Base-by-base conservation (phyloP, 2,113 vertebrate species). In the Pelobates fuscus region DNA sequence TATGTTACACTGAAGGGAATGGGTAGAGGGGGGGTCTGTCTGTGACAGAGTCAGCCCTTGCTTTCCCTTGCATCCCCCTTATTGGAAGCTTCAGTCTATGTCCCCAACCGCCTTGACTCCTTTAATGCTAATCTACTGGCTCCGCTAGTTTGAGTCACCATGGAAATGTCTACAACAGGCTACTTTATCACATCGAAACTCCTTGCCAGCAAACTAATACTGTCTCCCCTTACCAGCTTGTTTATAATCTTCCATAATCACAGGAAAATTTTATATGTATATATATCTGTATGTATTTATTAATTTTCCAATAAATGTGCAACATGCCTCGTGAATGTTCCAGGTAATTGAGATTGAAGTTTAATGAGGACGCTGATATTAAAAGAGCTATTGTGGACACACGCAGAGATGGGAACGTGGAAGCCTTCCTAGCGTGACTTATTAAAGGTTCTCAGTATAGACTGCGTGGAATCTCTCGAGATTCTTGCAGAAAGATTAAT, bases 161-260 rank as follows among this genome's bases (percentile, higher is more conserved):
- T 63, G 78, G 79, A 77, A 79, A 46, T 66, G 25, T 49, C 25
- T 10, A 59, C 61, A 44, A 71, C 49, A 59, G 12, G 59, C 66
- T 67, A 58, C 55, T 46, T 41, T 25, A 68, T 66, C n/a, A 46
- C 58, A 43, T 57, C 8, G 10, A 68, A 18, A 27, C 21, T 23
- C 55, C 23, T 58, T 3, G 12, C 12, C 12, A 49, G 12, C 44
- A 3, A 17, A 18, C 27, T 46, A 23, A 46, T 23, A 62, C 26
- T 0, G 1, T 55, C 71, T 5, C 58, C 11, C 18, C 20, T 41
- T 26, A 24, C 18, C 0, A 59, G 30, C 10, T 2, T 1, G 3
- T 5, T 32, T 23, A 2, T 17, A 21, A 15, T 27, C 2, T 14
- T 24, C 1, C 37, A 17, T 0, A 0, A 57, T 7, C 62, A 18